Evolutionary conservation across 2,797 vertebrate species (phyloP), one percentile per base, ranked within the genome.

Genomic region (Enteromius trimaculatus): DNA sequence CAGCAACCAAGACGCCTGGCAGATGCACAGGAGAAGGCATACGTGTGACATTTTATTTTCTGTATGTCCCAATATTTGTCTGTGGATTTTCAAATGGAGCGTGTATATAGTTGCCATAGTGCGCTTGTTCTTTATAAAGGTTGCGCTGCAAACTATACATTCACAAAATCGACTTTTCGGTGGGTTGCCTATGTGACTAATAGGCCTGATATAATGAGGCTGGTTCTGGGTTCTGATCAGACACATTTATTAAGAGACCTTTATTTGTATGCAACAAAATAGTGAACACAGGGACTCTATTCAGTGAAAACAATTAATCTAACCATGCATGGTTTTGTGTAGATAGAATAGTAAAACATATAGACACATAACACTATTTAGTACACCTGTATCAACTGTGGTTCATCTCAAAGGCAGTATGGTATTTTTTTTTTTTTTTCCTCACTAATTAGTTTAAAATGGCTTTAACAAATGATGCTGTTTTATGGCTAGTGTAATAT

Each of bases 41-140:
- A 34, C 16, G 23, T 37, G n/a, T 78, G 77, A 74, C 65, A 84
- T 84, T 84, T 83, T 75, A 84, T n/a, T n/a, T 19, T 44, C 7
- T 77, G 6, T 51, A 39, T 31, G 39, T 51, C 31, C 42, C 74
- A 69, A 69, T 64, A 72, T 39, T 82, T 78, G 83, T 72, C 29
- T 70, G 65, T 53, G 26, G 39, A 11, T 47, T 74, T 64, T 23
- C n/a, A 74, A 55, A 71, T 84, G 51, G 34, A 74, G 53, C 1
- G 1, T 53, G 29, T 0, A 49, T 49, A 5, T 79, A 65, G 44
- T 37, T 79, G 55, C 62, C 23, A 29, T 21, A 21, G 55, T 42
- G 31, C 34, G 11, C 37, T 21, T 39, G 58, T 42, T 65, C 60
- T 31, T 60, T n/a, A 49, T 31, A 29, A 64, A n/a, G 74, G 53